Evolutionary conservation across 2,113 vertebrate species (phyloP).

Genomic region (Arothron firmamentum): DNA sequence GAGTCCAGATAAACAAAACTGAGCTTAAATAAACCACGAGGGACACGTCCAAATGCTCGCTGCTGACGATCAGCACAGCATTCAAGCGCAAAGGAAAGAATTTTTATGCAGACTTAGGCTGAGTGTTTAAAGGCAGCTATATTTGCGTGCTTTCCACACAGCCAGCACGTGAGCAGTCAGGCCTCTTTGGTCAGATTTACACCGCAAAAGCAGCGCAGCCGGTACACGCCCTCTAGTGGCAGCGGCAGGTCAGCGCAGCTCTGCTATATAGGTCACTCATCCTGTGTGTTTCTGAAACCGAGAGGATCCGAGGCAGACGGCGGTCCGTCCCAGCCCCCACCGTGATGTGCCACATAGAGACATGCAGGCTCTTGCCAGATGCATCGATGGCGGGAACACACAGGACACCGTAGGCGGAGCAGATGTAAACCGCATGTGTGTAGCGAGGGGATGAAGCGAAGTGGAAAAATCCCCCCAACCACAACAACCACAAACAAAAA

Average conservation of each 20-base stretch:
- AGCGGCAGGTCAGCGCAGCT: not conserved
- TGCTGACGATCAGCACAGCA: not conserved
- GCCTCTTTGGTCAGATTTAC: not conserved
- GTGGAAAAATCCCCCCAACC: too few relatives aligned
- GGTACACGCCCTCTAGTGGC: slow-evolving; percentile 33
- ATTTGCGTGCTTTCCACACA: too few relatives aligned
- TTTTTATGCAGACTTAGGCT: too few relatives aligned
- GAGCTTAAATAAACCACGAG: slow-evolving; percentile 26
- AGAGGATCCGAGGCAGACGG: slow-evolving; percentile 52
- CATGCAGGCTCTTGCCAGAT: slow-evolving; percentile 34
- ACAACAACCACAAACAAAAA: too few relatives aligned
- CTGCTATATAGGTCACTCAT: slow-evolving; percentile 60
- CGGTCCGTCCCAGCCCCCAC: slow-evolving; percentile 44
- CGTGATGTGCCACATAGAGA: slow-evolving; percentile 40
- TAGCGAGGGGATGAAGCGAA: too few relatives aligned
- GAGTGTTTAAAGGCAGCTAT: too few relatives aligned
- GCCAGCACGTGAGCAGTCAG: too few relatives aligned
- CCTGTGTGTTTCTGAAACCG: slow-evolving; percentile 43
- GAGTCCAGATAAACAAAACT: slow-evolving; percentile 32
- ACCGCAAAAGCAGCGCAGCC: not conserved
- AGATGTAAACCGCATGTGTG: too few relatives aligned
- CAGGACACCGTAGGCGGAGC: too few relatives aligned
- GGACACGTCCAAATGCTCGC: not conserved
- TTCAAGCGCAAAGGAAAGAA: too few relatives aligned
- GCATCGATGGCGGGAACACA: slow-evolving; percentile 26